A percentile compares a stretch with the other conserved stretches of the same genome.
Evolutionary conservation across 2,113 vertebrate genomes (phyloP).

Genomic region (Trinectes maculatus): DNA sequence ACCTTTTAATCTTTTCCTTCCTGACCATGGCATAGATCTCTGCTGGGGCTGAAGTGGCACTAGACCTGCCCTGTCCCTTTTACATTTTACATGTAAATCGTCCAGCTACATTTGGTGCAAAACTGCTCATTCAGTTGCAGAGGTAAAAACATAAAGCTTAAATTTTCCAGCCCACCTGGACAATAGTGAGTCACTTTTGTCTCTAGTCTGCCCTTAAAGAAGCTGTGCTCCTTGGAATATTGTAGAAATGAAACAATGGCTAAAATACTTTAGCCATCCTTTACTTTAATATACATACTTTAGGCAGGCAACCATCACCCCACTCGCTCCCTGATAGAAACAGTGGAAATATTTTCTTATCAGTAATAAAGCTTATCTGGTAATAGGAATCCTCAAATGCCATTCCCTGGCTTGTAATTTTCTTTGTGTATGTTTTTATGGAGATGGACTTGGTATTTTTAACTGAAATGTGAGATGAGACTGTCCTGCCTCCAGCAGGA

Average conservation of each 20-base stretch:
- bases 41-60: not conserved
- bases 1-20: not conserved
- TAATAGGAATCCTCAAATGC: not conserved
- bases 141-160: not conserved
- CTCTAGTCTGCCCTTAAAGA: no score
- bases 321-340: not conserved
- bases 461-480: slow-evolving; percentile 20
- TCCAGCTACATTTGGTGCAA: not conserved
- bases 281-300: no score
- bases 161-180: no score
- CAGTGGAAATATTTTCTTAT: not conserved
- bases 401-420: not conserved
- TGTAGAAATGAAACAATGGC: no score
- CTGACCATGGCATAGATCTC: not conserved
- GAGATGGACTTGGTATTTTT: not conserved
- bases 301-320: not conserved
- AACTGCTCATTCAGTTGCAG: not conserved
- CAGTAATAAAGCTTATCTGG: not conserved
- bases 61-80: not conserved
- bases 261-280: no score
- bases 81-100: slow-evolving; percentile 11
- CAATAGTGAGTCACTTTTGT: no score
- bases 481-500: slow-evolving; percentile 53
- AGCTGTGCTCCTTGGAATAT: no score
- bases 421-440: not conserved